Evolutionary conservation across 2,888 invertebrate species (phyloP).

Genomic region (Lasioglossum calceatum): DNA sequence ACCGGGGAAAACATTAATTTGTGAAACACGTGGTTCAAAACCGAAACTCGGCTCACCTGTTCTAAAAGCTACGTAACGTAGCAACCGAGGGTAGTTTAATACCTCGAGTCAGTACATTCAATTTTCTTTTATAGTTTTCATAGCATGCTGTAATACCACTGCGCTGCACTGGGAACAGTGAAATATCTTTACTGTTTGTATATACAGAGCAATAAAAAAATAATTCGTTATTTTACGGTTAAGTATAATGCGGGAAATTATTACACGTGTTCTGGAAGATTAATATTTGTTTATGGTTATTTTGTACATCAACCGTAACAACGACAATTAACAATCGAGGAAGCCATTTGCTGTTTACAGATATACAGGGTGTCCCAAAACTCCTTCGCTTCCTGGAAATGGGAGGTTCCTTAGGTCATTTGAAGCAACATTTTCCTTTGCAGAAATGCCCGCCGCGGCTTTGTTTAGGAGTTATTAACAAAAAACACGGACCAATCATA

Average conservation of each 20-base stretch:
- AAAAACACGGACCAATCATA: too few relatives aligned
- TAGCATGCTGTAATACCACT: background rate
- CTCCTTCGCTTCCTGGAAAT: too few relatives aligned
- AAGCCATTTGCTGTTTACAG: too few relatives aligned
- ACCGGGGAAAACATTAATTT: conserved; percentile 7
- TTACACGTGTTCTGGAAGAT: background rate
- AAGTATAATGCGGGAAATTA: background rate
- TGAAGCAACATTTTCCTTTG: too few relatives aligned
- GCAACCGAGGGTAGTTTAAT: background rate
- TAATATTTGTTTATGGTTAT: background rate
- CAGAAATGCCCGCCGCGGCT: too few relatives aligned
- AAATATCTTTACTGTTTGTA: background rate
- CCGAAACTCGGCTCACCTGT: background rate
- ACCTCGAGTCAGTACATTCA: background rate
- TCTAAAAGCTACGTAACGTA: background rate
- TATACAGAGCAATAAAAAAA: background rate
- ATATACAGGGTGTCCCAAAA: too few relatives aligned
- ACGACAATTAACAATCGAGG: too few relatives aligned
- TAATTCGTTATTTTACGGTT: background rate
- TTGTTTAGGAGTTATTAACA: too few relatives aligned
- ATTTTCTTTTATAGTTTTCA: background rate
- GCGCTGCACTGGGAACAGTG: background rate
- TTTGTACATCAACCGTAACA: background rate
- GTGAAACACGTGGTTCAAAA: background rate
- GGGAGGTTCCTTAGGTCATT: too few relatives aligned